Conservation (phyloP, 1,140 invertebrate species). For the Muscidifurax raptorellus region DNA sequence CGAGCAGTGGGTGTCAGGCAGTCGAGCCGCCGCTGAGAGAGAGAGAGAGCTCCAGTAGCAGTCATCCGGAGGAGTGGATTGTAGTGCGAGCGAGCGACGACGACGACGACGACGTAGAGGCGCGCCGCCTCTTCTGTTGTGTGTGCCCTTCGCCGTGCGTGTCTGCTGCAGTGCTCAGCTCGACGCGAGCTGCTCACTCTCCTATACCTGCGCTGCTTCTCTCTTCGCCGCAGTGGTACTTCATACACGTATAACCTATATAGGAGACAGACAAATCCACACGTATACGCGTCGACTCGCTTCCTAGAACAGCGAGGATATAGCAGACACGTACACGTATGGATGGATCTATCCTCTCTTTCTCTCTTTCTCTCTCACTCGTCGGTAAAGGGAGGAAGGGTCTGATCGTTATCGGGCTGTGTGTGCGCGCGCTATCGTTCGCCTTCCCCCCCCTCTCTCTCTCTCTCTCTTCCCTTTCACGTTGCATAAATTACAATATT, state of each 20-base stretch:
- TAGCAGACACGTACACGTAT: not conserved
- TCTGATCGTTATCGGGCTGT: conserved; percentile 39
- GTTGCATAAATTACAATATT: not conserved
- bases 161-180: not conserved
- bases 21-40: conserved; percentile 10
- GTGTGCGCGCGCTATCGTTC: conserved; percentile 23
- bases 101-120: not conserved
- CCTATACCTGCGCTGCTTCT: not conserved
- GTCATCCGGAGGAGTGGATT: not conserved
- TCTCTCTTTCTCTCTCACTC: not conserved
- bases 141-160: not conserved
- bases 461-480: not conserved
- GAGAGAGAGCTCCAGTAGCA: conserved; percentile 8
- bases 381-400: conserved; percentile 28
- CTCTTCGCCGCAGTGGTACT: not conserved
- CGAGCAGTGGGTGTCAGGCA: conserved; percentile 2
- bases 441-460: not conserved
- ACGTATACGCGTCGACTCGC: too few species aligned
- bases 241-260: not conserved
- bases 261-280: not conserved
- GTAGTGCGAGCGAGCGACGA: not conserved
- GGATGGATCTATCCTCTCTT: not conserved
- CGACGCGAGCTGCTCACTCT: too few species aligned
- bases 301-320: not conserved
- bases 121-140: conserved; percentile 21